Base-by-base conservation (phyloP, 2,888 invertebrate species). In the Phengaris arion region DNA sequence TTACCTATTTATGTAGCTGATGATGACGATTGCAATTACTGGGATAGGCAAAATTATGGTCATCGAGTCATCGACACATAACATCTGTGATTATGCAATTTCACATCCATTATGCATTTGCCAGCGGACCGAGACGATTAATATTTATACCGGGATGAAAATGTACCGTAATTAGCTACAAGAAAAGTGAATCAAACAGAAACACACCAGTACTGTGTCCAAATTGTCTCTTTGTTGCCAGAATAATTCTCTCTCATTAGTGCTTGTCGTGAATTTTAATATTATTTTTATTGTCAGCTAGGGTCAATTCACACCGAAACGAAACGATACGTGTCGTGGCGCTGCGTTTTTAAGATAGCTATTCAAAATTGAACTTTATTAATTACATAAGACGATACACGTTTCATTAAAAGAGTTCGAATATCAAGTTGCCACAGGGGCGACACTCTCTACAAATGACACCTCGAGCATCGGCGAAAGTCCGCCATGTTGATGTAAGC, bases 41-140 rank as follows among this genome's bases (percentile, higher is more conserved):
- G 45, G 12, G 64, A 35, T 64, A 10, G 10, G 64, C 64, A 64
- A 64, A 64, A 45, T 64, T 35, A 64, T 35, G 64, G 64, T 64
- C 64, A 64, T 35, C 35, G 45, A 64, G 64, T 64, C 64, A 64
- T 35, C 35, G 45, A 64, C 54, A 72, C 72, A 72, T 35, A 6
- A 22, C 22, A 35, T 9, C 46, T 48, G 48, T 8, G 35, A 54
- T 72, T 72, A 72, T 72, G 72, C 51, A 52, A 52, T 72, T 72
- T 72, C 72, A 72, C 35, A 52, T 72, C 13, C 72, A 72, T 72
- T 54, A 72, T 72, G 22, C 72, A 72, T 15, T 52, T 54, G 54
- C 54, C 72, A 35, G 13, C 35, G 2, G 72, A 72, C 54, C 54
- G 52, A 10, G 54, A 13, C 72, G 22, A 54, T 72, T 15, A 64